Evolutionary conservation across 2,797 vertebrate species (phyloP).

Genomic region (Syndactyla subalaris): DNA sequence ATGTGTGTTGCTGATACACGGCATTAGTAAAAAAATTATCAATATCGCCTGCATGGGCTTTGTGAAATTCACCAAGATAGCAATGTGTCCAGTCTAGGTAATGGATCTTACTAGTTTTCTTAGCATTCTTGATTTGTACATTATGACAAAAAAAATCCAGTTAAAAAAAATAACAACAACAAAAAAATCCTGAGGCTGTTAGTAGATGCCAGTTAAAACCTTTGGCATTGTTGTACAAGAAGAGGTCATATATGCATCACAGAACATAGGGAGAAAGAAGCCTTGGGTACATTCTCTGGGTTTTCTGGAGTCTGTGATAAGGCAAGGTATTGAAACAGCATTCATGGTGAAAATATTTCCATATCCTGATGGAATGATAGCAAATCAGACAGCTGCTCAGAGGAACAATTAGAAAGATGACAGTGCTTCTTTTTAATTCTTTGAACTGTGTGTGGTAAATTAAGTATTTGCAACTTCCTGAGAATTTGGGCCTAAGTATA

Average conservation of each 20-base stretch:
- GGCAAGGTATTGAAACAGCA: background rate
- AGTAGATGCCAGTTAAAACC: background rate
- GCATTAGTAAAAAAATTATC: background rate
- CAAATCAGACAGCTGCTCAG: background rate
- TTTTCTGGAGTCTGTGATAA: background rate
- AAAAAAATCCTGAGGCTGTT: background rate
- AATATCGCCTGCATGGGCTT: background rate
- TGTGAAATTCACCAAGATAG: background rate
- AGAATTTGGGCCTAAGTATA: background rate
- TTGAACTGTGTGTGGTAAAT: background rate
- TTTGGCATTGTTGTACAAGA: background rate
- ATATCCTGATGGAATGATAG: background rate
- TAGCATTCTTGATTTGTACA: background rate
- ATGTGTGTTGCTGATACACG: background rate
- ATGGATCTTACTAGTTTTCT: background rate
- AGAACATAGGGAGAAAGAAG: background rate
- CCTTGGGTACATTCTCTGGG: background rate
- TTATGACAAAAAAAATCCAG: background rate
- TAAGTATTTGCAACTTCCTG: background rate
- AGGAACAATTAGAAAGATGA: background rate
- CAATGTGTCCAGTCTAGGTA: background rate
- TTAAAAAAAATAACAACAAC: background rate
- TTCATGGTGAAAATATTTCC: background rate
- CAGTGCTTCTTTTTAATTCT: background rate
- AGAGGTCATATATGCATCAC: rapidly evolving